phyloP scores from a whole-genome alignment of 1,140 invertebrate species.

The Drosophila biarmipes region DNA sequence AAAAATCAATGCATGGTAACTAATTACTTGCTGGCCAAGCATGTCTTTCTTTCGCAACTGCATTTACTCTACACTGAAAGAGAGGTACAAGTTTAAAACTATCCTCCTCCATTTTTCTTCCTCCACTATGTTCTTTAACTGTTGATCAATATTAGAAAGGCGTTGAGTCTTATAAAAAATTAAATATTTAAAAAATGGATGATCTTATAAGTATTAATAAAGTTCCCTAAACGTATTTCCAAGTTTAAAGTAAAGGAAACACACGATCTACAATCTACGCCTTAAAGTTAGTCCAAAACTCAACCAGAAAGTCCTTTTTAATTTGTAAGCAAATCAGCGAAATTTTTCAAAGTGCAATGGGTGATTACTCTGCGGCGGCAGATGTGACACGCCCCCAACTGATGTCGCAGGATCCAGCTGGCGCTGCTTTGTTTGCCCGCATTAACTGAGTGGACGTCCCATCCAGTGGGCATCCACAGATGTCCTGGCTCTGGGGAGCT shows the following conservation, averaged over 20 bases:
- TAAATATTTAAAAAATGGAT: too few species aligned
- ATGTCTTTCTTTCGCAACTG: conserved; percentile 15
- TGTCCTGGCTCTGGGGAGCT: conserved; percentile 27
- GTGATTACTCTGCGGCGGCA: conserved; percentile 67
- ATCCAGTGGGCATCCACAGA: conserved; percentile 40
- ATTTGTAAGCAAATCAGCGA: neutral
- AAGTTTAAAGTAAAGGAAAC: too few species aligned
- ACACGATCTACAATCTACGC: too few species aligned
- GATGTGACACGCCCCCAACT: conserved; percentile 36
- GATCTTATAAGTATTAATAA: too few species aligned
- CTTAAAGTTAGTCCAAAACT: too few species aligned
- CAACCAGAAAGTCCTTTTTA: neutral
- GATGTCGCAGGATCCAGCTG: conserved; percentile 38
- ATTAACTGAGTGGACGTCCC: conserved; percentile 69
- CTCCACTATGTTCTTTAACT: too few species aligned
- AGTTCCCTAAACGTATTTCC: too few species aligned
- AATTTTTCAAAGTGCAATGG: conserved; percentile 27
- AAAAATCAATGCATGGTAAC: conserved; percentile 79
- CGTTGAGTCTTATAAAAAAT: too few species aligned
- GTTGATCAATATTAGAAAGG: too few species aligned
- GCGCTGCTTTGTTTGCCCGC: conserved; percentile 63
- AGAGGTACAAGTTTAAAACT: neutral
- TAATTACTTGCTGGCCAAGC: conserved; percentile 64
- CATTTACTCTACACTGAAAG: conserved; percentile 8
- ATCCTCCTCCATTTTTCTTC: neutral